Conservation (phyloP, 2,113 vertebrate genomes). For the Myotis davidii region DNA sequence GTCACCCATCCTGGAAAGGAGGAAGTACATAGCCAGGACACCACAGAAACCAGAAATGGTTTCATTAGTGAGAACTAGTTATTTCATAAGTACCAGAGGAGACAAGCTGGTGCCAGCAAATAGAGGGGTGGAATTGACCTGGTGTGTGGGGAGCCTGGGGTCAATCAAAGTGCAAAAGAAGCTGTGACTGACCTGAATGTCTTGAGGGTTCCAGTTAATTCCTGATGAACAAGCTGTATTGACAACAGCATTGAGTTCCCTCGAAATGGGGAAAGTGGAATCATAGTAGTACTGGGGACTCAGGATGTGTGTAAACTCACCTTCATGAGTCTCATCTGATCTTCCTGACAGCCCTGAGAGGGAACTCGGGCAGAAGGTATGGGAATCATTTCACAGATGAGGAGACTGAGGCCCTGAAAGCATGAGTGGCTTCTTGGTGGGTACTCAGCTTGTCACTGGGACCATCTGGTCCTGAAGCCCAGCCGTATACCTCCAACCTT, state of each 20-base stretch:
- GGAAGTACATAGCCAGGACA: constrained; percentile 39
- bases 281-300: not conserved
- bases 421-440: not conserved
- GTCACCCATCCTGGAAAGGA: not conserved
- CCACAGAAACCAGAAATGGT: constrained; percentile 47
- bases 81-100: not conserved
- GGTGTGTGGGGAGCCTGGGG: constrained; percentile 69
- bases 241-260: not conserved
- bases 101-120: constrained; percentile 53
- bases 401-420: not conserved
- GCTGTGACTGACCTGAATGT: not conserved
- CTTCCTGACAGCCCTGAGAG: not conserved
- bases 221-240: not conserved
- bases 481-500: not conserved
- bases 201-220: not conserved
- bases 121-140: constrained; percentile 22
- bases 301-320: not conserved
- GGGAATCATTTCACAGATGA: not conserved
- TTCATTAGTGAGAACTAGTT: constrained; percentile 56
- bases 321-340: accelerated
- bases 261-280: not conserved
- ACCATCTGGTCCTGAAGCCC: not conserved
- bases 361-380: not conserved
- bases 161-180: constrained; percentile 69
- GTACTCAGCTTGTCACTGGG: not conserved